Conservation (phyloP, 2,888 invertebrate species). For the Drosophila kuntzei region DNA sequence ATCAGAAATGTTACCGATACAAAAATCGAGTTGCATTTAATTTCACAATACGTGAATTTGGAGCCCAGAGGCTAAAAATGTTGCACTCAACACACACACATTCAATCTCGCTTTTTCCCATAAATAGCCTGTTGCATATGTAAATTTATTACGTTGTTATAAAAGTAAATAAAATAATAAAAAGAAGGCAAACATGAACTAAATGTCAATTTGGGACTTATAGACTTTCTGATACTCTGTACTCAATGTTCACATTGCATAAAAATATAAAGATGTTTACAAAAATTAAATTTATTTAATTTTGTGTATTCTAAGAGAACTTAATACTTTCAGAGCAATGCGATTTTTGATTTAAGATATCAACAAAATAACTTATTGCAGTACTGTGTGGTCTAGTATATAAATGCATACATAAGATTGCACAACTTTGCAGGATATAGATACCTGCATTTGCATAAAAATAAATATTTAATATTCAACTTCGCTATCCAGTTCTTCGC, state of each 20-base stretch:
- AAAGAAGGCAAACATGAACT: neutral
- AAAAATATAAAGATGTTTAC: neutral
- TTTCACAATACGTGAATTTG: conserved; percentile 11
- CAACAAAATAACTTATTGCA: too few species aligned
- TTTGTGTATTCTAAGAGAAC: neutral
- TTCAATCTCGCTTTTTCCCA: neutral
- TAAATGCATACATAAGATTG: too few species aligned
- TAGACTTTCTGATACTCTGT: neutral
- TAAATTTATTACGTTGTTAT: conserved; percentile 7
- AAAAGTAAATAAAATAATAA: neutral
- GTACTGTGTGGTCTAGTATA: too few species aligned
- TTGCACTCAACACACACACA: conserved; percentile 12
- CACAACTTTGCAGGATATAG: conserved; percentile 4
- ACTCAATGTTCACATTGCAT: neutral
- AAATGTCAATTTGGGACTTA: neutral
- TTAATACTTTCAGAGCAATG: neutral
- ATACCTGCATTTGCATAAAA: conserved; percentile 2
- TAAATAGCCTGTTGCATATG: conserved; percentile 28
- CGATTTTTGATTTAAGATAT: too few species aligned
- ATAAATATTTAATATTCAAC: conserved; percentile 5
- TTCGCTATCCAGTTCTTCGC: neutral
- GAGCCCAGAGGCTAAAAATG: conserved; percentile 6
- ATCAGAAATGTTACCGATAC: neutral
- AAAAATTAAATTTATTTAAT: neutral
- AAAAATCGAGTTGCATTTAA: conserved; percentile 16